A percentile compares a stretch with the other conserved stretches of the same genome.
Conservation (phyloP, 2,113 vertebrate genomes). For the Callochromis pleurospilus region DNA sequence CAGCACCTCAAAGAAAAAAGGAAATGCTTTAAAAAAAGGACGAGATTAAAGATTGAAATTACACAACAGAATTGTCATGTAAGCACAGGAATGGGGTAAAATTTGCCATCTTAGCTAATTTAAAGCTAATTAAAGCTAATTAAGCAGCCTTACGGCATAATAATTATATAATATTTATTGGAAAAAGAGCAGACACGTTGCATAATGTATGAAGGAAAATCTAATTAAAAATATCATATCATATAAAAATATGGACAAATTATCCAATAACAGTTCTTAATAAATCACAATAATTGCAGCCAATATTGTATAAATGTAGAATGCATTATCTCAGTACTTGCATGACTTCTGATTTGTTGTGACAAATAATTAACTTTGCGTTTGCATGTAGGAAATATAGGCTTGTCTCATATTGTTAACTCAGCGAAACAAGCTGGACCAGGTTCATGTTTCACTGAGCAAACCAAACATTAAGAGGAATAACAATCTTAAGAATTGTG, state of each 20-base stretch:
- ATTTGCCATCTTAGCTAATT: not conserved
- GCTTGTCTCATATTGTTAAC: not conserved
- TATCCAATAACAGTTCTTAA: not conserved
- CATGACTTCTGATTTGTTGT: not conserved
- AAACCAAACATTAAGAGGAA: not conserved
- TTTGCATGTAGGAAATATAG: not conserved
- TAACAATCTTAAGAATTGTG: not conserved
- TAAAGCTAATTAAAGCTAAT: not conserved
- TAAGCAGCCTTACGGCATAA: not conserved
- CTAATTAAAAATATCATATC: not conserved
- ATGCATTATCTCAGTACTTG: not conserved
- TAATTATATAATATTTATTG: not conserved
- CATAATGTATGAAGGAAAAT: not conserved
- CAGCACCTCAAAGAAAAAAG: not conserved
- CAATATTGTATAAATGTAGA: not conserved
- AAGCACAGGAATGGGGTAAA: not conserved
- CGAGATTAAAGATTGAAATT: not conserved
- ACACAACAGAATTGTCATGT: not conserved
- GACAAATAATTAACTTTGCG: not conserved
- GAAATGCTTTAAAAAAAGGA: fast-evolving
- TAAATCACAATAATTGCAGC: not conserved
- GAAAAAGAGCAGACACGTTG: not conserved
- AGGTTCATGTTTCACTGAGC: not conserved
- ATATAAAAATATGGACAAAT: not conserved
- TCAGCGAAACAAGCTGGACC: not conserved